Conservation (phyloP, 2,888 invertebrate species). For the Aspidiotus destructor region DNA sequence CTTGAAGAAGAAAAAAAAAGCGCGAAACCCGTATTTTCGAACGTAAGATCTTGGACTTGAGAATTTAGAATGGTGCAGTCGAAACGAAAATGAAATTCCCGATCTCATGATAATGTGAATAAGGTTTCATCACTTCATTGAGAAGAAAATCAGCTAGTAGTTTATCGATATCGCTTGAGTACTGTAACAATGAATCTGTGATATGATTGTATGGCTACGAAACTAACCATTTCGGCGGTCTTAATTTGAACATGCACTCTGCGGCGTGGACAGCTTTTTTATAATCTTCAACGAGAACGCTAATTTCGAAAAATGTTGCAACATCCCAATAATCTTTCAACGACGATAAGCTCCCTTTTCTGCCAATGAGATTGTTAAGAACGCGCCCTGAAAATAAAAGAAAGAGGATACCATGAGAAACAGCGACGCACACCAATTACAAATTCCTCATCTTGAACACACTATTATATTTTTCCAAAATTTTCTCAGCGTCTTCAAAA, state of each 20-base stretch:
- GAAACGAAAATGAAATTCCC: background rate
- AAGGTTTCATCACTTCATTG: too few species aligned
- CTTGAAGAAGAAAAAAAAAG: too few species aligned
- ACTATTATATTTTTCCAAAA: too few species aligned
- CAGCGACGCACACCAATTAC: too few species aligned
- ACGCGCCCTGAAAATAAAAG: constrained; percentile 59
- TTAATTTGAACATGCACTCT: constrained; percentile 82
- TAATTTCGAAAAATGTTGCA: constrained; percentile 96
- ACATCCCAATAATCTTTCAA: constrained; percentile 98
- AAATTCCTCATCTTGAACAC: too few species aligned
- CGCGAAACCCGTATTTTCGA: too few species aligned
- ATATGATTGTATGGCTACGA: background rate
- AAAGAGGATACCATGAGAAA: background rate
- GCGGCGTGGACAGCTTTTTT: constrained; percentile 94
- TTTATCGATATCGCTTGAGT: too few species aligned
- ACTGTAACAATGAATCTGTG: background rate
- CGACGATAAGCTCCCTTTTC: constrained; percentile 88
- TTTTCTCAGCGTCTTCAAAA: too few species aligned
- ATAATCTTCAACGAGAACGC: constrained; percentile 93
- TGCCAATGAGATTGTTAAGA: constrained; percentile 91
- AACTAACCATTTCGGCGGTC: constrained; percentile 70
- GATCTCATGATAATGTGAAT: too few species aligned
- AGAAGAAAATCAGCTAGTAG: too few species aligned
- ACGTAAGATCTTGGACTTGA: too few species aligned
- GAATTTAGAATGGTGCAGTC: background rate